phyloP scores from a whole-genome alignment of 37 sponge, comb jelly and placozoan species.

The Agelas oroides region DNA sequence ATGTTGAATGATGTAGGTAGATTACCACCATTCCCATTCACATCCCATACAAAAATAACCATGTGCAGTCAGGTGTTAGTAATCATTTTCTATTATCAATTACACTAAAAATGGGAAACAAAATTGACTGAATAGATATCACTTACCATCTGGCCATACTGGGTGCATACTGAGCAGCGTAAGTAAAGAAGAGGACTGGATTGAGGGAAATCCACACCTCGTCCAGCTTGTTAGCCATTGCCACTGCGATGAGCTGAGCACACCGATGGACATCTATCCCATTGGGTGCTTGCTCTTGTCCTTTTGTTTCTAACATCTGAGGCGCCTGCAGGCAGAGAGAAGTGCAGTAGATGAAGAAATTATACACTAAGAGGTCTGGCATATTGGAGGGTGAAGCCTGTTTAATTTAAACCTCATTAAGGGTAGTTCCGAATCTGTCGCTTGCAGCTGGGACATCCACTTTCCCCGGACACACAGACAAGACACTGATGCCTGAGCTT shows the following conservation, averaged over 20 bases:
- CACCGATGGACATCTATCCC: conserved; percentile 52
- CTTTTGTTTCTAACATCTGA: neutral
- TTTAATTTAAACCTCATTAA: too few relatives aligned
- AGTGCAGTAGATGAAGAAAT: too few relatives aligned
- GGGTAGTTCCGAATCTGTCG: conserved; percentile 19
- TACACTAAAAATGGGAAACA: too few relatives aligned
- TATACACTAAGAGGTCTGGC: too few relatives aligned
- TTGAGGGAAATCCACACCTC: conserved; percentile 92
- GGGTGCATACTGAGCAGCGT: conserved; percentile 84
- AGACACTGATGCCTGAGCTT: conserved; percentile 58
- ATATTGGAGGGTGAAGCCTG: too few relatives aligned
- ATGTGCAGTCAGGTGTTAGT: too few relatives aligned
- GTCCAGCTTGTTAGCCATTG: conserved; percentile 84
- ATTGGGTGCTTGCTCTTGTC: conserved; percentile 26
- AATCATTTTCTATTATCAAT: too few relatives aligned
- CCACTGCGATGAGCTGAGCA: conserved; percentile 82
- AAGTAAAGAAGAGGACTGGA: conserved; percentile 84
- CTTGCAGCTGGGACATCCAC: conserved; percentile 61
- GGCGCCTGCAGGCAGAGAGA: neutral
- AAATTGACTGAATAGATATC: too few relatives aligned
- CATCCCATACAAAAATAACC: too few relatives aligned
- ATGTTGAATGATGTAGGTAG: too few relatives aligned
- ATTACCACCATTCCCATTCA: too few relatives aligned
- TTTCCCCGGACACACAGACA: conserved; percentile 90
- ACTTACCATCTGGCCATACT: conserved; percentile 58